phyloP scores from a whole-genome alignment of 2,113 vertebrate species.

The Pelodiscus sinensis region DNA sequence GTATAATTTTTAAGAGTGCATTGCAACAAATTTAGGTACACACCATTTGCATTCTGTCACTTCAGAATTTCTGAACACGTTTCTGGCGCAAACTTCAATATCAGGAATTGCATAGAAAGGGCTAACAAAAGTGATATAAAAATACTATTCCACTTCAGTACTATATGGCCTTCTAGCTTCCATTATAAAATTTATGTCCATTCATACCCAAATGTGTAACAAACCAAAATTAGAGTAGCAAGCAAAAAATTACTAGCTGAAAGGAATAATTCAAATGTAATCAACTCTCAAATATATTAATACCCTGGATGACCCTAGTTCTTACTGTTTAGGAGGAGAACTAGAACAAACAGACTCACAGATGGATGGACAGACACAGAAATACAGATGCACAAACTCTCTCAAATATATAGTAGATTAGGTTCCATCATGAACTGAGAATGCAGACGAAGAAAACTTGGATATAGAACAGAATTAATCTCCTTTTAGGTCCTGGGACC shows the following conservation, averaged over 20 bases:
- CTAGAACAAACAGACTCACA: too few species aligned
- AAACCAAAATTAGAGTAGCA: conserved; percentile 10
- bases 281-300: conserved; percentile 34
- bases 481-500: too few species aligned
- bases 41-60: neutral
- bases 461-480: too few species aligned
- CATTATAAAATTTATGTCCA: neutral
- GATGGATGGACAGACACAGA: too few species aligned
- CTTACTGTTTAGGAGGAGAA: too few species aligned
- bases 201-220: conserved; percentile 33
- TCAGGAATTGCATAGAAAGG: neutral
- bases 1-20: neutral
- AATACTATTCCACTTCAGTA: neutral
- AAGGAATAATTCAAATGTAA: conserved; percentile 44
- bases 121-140: neutral
- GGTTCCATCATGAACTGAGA: too few species aligned
- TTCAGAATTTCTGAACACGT: neutral
- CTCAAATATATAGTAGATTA: too few species aligned
- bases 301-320: neutral
- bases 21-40: neutral
- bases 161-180: neutral
- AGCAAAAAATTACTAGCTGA: conserved; percentile 39
- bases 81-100: neutral
- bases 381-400: too few species aligned
- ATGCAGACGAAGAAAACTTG: too few species aligned